Evolutionary conservation across 2,113 vertebrate species (phyloP).

Genomic region (Myrmecobius fasciatus): DNA sequence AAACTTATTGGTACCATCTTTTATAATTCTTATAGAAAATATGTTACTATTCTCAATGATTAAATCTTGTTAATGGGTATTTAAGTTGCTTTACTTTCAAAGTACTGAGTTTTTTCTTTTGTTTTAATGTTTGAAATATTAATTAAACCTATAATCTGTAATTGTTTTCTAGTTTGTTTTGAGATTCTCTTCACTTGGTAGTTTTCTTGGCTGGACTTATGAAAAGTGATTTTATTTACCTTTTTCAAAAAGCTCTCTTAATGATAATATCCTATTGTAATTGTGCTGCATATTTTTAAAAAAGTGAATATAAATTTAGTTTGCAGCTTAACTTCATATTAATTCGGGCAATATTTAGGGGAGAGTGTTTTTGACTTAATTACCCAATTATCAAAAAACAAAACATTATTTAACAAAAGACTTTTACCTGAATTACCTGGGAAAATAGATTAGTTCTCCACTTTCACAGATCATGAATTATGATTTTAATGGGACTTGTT

Average conservation of each 20-base stretch:
- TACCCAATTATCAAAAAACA: not conserved
- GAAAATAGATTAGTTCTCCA: not conserved
- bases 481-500: not conserved
- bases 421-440: not conserved
- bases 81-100: slow-evolving; percentile 48
- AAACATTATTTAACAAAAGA: not conserved
- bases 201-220: not conserved
- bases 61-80: slow-evolving; percentile 70
- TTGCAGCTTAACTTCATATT: not conserved
- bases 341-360: not conserved
- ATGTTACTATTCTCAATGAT: slow-evolving; percentile 72
- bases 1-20: slow-evolving; percentile 76
- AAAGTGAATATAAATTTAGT: not conserved
- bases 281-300: not conserved
- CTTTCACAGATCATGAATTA: not conserved
- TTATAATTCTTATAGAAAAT: slow-evolving; percentile 74
- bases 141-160: slow-evolving; percentile 84
- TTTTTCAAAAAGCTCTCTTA: not conserved
- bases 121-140: slow-evolving; percentile 78
- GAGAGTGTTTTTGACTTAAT: not conserved
- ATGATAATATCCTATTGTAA: not conserved
- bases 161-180: slow-evolving; percentile 75
- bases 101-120: slow-evolving; percentile 64
- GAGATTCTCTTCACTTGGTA: slow-evolving; percentile 35
- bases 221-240: not conserved